These are phyloP conservation scores for Cephalophus harveyi DNA, from an alignment of 2,113 vertebrate species.

Conservation along the genomic window DNA sequence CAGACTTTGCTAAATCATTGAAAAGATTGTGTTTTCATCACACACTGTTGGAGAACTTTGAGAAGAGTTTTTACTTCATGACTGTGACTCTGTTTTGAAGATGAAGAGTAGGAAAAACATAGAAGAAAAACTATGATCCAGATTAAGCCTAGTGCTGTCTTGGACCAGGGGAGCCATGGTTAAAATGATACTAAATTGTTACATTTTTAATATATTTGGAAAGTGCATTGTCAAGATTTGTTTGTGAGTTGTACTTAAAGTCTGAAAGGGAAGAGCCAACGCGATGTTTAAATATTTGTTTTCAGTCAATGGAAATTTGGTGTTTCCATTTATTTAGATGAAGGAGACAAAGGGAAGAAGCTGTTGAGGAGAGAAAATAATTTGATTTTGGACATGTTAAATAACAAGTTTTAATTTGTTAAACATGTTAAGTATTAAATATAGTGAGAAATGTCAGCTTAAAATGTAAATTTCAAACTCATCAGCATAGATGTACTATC, in stretches of 20 bases:
- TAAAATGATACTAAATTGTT: not conserved
- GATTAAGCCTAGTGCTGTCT: not conserved
- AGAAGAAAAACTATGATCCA: not conserved
- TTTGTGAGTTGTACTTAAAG: not conserved
- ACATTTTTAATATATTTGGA: not conserved
- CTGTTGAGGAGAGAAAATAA: not conserved
- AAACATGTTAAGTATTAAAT: not conserved
- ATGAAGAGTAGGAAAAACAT: not conserved
- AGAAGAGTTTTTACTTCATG: not conserved
- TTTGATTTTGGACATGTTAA: not conserved
- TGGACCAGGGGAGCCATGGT: not conserved
- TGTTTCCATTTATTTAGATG: not conserved
- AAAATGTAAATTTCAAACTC: not conserved
- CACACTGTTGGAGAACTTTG: not conserved
- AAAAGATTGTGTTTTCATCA: not conserved
- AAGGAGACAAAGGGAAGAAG: not conserved
- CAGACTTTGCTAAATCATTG: not conserved
- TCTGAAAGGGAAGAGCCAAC: not conserved
- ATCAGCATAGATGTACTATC: not conserved
- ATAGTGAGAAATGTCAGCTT: not conserved
- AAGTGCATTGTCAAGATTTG: not conserved
- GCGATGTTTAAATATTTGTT: not conserved
- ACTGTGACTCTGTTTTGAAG: not conserved
- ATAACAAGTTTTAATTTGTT: not conserved
- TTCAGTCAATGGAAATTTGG: not conserved